Evolutionary conservation across 2,888 invertebrate genomes (phyloP).

Genomic region (Eupithecia abbreviata): DNA sequence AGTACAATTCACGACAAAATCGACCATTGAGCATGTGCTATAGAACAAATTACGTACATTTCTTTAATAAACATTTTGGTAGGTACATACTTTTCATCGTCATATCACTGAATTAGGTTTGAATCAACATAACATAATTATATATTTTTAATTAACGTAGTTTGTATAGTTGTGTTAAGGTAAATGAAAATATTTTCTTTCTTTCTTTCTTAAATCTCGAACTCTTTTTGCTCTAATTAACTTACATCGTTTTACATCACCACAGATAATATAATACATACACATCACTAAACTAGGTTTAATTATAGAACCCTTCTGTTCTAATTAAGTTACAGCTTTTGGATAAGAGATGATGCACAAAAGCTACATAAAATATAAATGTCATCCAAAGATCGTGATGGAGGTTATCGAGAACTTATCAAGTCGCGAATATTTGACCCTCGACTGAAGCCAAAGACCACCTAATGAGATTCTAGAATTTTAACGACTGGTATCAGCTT

Average conservation of each 20-base stretch:
- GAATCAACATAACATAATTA: no score
- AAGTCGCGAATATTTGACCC: conserved; percentile 25
- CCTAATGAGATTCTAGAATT: neutral
- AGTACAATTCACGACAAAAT: neutral
- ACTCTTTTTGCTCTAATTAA: no score
- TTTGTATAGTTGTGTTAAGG: no score
- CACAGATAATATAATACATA: no score
- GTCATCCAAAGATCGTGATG: conserved; percentile 16
- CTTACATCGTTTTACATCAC: no score
- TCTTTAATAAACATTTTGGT: neutral
- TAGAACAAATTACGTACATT: neutral
- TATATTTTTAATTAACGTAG: no score
- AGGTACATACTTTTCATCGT: neutral
- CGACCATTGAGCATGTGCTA: neutral
- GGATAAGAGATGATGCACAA: conserved; percentile 11
- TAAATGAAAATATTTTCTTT: no score
- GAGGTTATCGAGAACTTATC: conserved; percentile 30
- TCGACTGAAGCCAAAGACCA: conserved; percentile 12
- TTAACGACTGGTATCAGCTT: neutral
- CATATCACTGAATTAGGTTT: neutral
- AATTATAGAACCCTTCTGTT: neutral
- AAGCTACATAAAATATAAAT: conserved; percentile 8
- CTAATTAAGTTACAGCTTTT: neutral
- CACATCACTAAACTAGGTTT: neutral
- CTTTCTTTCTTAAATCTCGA: no score